phyloP scores from a whole-genome alignment of 2,113 vertebrate species.

The Patagioenas fasciata region DNA sequence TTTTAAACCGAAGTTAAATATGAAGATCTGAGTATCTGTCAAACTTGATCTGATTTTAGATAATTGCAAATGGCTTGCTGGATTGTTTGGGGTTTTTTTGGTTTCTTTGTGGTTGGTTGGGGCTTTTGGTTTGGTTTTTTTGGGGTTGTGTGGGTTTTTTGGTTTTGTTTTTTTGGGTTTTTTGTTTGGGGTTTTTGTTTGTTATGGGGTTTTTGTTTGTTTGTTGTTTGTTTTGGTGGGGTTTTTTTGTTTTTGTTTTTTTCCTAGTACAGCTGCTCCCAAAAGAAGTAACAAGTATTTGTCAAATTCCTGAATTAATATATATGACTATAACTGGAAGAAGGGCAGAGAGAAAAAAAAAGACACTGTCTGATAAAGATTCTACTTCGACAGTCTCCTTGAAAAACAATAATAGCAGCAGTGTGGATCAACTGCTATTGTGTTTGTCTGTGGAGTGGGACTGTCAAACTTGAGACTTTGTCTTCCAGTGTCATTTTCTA shows the following conservation, averaged over 20 bases:
- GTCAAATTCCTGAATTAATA: not conserved
- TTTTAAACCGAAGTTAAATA: not conserved
- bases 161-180: too few species aligned
- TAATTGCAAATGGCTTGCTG: not conserved
- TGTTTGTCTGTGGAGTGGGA: not conserved
- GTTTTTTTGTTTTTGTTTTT: too few species aligned
- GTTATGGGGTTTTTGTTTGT: too few species aligned
- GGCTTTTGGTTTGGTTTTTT: too few species aligned
- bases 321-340: not conserved
- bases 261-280: not conserved
- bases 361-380: not conserved
- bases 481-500: not conserved
- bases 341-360: not conserved
- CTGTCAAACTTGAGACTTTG: rapidly evolving
- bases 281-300: not conserved
- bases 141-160: too few species aligned
- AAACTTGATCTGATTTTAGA: not conserved
- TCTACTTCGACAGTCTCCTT: not conserved
- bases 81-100: not conserved
- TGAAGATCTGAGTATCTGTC: not conserved
- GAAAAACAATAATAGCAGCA: not conserved
- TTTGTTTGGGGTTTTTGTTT: too few species aligned
- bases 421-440: not conserved
- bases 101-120: too few species aligned
- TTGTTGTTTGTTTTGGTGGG: too few species aligned